Evolutionary conservation across 2,113 vertebrate genomes (phyloP).

Genomic region (Morone saxatilis): DNA sequence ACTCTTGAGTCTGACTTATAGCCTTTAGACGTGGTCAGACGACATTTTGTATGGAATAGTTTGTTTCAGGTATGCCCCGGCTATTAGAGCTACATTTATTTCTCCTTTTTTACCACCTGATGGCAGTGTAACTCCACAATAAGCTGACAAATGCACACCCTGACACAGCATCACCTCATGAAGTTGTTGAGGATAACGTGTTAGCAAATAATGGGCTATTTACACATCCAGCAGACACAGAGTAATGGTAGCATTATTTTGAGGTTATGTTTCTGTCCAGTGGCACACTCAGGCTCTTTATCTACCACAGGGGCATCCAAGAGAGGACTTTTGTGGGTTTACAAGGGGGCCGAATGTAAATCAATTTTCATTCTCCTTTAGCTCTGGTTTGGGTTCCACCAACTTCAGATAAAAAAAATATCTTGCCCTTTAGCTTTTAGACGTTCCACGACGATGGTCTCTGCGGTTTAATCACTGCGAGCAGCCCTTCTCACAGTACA

Average conservation of each 20-base stretch:
- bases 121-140: background rate
- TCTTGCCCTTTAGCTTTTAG: background rate
- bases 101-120: background rate
- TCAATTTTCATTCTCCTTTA: background rate
- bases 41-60: background rate
- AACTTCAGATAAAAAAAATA: background rate
- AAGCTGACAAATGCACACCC: background rate
- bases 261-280: too few relatives aligned
- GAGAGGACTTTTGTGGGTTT: too few relatives aligned
- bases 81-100: background rate
- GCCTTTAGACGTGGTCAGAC: background rate
- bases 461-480: background rate
- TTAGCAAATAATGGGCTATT: background rate
- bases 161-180: background rate
- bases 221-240: background rate
- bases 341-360: background rate
- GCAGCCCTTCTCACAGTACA: background rate
- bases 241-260: background rate
- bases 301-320: too few relatives aligned
- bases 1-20: background rate
- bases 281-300: too few relatives aligned
- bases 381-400: background rate
- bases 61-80: background rate
- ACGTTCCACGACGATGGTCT: background rate
- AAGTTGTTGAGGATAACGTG: background rate